Evolutionary conservation across 2,888 invertebrate genomes (phyloP).

Genomic region (Pilophorus perplexus): DNA sequence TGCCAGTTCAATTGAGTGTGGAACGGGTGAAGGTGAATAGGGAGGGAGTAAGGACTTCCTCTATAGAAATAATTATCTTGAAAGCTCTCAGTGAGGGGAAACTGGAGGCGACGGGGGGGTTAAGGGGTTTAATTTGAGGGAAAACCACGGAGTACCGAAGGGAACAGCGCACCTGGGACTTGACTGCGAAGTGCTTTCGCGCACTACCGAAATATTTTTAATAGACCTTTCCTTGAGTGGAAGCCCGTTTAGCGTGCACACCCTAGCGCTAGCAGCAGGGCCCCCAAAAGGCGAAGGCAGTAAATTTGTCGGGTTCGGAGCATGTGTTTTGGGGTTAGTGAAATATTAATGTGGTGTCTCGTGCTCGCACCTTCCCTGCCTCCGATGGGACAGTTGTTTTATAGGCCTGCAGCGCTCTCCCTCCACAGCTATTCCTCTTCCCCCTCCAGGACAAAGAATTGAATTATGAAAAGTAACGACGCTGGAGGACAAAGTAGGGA

Average conservation of each 20-base stretch:
- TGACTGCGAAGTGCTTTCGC: conserved; percentile 11
- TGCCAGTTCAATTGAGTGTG: conserved; percentile 29
- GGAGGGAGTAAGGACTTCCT: conserved; percentile 3
- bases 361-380: conserved; percentile 3
- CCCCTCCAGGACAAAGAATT: neutral
- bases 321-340: conserved; percentile 24
- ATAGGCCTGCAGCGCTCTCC: conserved; percentile 3
- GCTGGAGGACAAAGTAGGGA: neutral
- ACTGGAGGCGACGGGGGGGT: neutral
- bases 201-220: conserved; percentile 22
- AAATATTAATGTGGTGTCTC: conserved; percentile 27
- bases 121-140: conserved; percentile 28
- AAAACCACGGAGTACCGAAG: conserved; percentile 8
- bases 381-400: conserved; percentile 26
- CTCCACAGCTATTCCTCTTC: neutral
- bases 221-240: too few species aligned
- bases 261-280: conserved; percentile 1
- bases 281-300: neutral
- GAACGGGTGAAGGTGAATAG: neutral
- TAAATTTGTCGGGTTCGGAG: conserved; percentile 21
- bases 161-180: conserved; percentile 18
- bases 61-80: conserved; percentile 31
- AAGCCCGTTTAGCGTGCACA: too few species aligned
- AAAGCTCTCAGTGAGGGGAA: conserved; percentile 9
- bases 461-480: conserved; percentile 15